Conservation (phyloP, 2,113 vertebrate genomes). For the Gnathonemus longibarbis region DNA sequence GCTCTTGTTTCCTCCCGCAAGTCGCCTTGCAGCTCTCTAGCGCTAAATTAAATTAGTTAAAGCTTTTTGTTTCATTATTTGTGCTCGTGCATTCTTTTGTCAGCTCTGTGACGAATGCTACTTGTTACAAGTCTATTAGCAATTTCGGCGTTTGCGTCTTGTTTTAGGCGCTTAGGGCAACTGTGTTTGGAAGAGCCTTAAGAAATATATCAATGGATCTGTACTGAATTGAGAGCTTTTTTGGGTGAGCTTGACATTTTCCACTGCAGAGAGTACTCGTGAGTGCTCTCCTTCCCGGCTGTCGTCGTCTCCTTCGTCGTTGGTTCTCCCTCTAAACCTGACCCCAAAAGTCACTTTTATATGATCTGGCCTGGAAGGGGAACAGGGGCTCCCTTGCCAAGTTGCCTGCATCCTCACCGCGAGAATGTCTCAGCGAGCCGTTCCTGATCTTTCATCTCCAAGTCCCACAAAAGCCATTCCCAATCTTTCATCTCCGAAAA, state of each 20-base stretch:
- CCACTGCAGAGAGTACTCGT: not conserved
- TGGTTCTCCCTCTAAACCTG: not conserved
- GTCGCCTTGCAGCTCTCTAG: not conserved
- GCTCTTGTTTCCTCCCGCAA: not conserved
- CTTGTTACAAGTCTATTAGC: conserved; percentile 2
- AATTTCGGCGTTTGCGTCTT: not conserved
- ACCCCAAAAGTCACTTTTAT: not conserved
- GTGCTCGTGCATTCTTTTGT: not conserved
- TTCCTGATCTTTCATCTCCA: not conserved
- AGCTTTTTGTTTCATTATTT: not conserved
- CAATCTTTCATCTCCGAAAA: conserved; percentile 22
- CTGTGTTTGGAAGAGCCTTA: not conserved
- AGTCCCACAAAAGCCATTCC: not conserved
- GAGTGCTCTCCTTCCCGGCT: not conserved
- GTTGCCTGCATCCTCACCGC: conserved; percentile 10
- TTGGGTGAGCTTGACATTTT: not conserved
- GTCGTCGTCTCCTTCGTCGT: not conserved
- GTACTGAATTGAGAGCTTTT: not conserved
- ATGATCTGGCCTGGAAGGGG: not conserved
- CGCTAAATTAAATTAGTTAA: not conserved
- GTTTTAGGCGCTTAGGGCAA: not conserved
- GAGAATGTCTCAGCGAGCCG: conserved; percentile 28
- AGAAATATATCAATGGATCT: not conserved
- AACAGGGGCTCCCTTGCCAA: not conserved
- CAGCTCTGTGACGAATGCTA: not conserved